Percentiles rank a stretch among this genome's conserved stretches.
These are phyloP conservation scores for Chalcis sispes DNA, from an alignment of 2,888 invertebrate genomes.

Conservation along the genomic window DNA sequence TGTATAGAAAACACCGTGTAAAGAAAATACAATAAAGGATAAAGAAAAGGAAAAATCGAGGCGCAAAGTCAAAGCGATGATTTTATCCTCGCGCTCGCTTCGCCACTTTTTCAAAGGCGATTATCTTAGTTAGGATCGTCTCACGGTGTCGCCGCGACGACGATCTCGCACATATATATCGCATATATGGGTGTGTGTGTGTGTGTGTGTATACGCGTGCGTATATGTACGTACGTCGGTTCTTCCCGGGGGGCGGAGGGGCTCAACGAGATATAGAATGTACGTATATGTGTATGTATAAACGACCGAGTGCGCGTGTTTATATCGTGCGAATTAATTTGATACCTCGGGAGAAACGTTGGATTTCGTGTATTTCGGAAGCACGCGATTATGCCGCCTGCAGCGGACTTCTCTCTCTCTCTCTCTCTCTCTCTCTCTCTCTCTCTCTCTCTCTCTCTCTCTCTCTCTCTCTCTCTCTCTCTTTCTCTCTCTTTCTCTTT, in stretches of 20 bases:
- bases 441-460: too few species aligned
- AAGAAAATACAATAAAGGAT: neutral
- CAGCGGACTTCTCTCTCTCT: slow-evolving; percentile 8
- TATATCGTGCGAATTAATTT: slow-evolving; percentile 46
- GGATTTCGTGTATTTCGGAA: slow-evolving; percentile 55
- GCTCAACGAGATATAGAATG: too few species aligned
- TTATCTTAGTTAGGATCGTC: slow-evolving; percentile 14
- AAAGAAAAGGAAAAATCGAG: too few species aligned
- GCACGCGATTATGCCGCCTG: slow-evolving; percentile 49
- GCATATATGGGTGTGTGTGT: too few species aligned
- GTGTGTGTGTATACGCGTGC: neutral
- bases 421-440: neutral
- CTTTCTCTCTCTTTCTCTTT: neutral
- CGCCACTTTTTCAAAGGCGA: too few species aligned
- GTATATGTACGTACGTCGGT: neutral
- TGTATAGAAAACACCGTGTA: neutral
- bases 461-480: too few species aligned
- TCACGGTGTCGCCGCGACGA: neutral
- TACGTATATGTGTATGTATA: neutral
- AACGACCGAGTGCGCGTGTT: slow-evolving; percentile 28
- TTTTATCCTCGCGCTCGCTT: slow-evolving; percentile 27
- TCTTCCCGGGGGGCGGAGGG: too few species aligned
- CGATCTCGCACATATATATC: neutral
- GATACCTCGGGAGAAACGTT: slow-evolving; percentile 36
- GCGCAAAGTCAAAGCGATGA: slow-evolving; percentile 13